Percentiles rank a stretch among this genome's conserved stretches.
phyloP scores from a whole-genome alignment of 2,113 vertebrate species.

The Ailuropoda melanoleuca region DNA sequence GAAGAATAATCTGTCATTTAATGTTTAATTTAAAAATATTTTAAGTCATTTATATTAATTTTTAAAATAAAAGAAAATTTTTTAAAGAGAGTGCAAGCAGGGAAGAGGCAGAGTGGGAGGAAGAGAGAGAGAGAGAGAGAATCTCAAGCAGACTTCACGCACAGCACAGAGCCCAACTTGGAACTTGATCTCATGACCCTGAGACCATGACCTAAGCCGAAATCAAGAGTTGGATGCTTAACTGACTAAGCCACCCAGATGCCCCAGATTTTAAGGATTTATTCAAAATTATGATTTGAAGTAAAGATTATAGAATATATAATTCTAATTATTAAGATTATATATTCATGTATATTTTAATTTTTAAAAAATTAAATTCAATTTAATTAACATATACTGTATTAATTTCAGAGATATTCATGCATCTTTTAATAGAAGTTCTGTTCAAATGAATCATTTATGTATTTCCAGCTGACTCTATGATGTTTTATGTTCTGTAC shows the following conservation, averaged over 20 bases:
- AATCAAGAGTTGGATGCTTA: not conserved
- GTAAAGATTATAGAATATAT: not conserved
- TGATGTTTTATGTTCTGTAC: not conserved
- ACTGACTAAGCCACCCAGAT: not conserved
- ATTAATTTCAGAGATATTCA: not conserved
- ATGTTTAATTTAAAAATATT: slow-evolving; percentile 30
- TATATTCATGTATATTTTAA: not conserved
- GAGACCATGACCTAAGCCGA: not conserved
- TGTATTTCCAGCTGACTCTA: not conserved
- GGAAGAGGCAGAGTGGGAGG: not conserved
- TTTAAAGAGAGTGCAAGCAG: not conserved
- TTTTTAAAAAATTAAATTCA: not conserved
- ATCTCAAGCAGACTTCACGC: not conserved
- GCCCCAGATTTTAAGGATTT: not conserved
- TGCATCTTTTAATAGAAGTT: not conserved
- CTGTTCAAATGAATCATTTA: slow-evolving; percentile 9
- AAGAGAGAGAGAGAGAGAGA: not conserved
- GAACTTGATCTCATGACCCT: not conserved
- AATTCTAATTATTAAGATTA: not conserved
- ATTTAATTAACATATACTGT: not conserved
- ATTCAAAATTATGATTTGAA: not conserved
- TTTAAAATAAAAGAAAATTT: not conserved
- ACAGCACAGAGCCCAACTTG: not conserved
- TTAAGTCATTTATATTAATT: not conserved
- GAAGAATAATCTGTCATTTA: not conserved